phyloP scores from a whole-genome alignment of 2,888 invertebrate species.

The Heliconius erato region DNA sequence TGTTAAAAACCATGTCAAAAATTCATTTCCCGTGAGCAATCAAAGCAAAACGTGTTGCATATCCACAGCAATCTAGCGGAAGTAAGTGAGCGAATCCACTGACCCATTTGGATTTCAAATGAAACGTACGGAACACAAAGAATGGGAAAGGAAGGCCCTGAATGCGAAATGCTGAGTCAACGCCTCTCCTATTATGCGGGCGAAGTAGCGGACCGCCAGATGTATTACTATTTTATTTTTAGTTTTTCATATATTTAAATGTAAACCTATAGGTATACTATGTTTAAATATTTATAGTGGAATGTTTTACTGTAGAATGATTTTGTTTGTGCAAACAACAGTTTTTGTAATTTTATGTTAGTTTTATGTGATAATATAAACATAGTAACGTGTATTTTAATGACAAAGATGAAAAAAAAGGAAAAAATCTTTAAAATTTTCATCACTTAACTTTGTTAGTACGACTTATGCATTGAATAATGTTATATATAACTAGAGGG shows the following conservation, averaged over 20 bases:
- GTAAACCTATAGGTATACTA: neutral
- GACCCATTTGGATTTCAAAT: slow-evolving; percentile 80
- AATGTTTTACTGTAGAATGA: neutral
- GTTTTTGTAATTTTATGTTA: no score
- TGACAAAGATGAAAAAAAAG: no score
- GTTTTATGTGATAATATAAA: no score
- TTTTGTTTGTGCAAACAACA: neutral
- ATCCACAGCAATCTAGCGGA: slow-evolving; percentile 59
- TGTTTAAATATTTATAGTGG: slow-evolving; percentile 12
- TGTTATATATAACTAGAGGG: no score
- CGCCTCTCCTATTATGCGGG: slow-evolving; percentile 63
- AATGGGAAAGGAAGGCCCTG: slow-evolving; percentile 68
- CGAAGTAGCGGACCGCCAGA: slow-evolving; percentile 51
- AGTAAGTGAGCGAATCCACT: slow-evolving; percentile 67
- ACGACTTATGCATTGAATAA: no score
- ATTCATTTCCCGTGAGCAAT: slow-evolving; percentile 39
- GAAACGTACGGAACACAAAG: slow-evolving; percentile 75
- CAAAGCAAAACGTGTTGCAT: slow-evolving; percentile 46
- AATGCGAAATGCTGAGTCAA: slow-evolving; percentile 75
- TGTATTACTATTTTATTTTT: slow-evolving; percentile 51
- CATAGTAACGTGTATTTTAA: no score
- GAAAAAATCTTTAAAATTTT: no score
- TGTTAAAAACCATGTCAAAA: slow-evolving; percentile 17
- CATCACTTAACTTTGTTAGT: no score
- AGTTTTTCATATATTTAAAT: slow-evolving; percentile 41